Base-by-base conservation (phyloP, 2,113 vertebrate genomes). In the Pachyramphus minor region DNA sequence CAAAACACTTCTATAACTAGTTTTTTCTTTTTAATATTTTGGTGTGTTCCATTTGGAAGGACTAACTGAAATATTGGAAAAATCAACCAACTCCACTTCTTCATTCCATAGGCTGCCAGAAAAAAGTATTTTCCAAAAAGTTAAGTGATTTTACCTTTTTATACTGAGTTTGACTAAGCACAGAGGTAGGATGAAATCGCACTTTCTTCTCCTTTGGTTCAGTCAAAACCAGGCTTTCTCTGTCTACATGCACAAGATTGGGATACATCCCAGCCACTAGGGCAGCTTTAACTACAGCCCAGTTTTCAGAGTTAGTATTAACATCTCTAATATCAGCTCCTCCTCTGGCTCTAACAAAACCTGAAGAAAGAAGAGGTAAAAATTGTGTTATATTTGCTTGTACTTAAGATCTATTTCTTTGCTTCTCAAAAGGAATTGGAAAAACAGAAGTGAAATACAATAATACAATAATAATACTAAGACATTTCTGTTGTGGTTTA, bases 261-360 rank as follows among this genome's bases (percentile, higher is more conserved):
- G 99, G 99, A 95, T 99, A 99, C 99, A 99, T 99, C 35, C 99
- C 99, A 8, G 99, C 98, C 81, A 99, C 98, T 95, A 99, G 95
- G 1, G 99, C 99, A 59, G 99, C 99, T 97, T 99, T 99, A 79
- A 99, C 98, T 12, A 99, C 98, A 12, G 99, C 98, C 99, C 99
- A 99, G 96, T 99, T 99, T 75, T 99, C 99, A 5, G 99, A 99
- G 91, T 99, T 99, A 82, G 98, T 88, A 87, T 99, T 99, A 79
- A 99, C 98, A 47, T 99, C 99, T 31, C 98, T 98, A 93, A 99
- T 99, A 90, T 99, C 99, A 6, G 98, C 98, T 76, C 98, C 98
- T 37, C 99, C 99, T 69, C 98, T 98, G 24, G 98, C 98, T 81
- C 98, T 98, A 90, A 99, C 98, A 95, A 99, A 99, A 96, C 99